These are phyloP conservation scores for Lamprologus lemairii DNA, from an alignment of 2,113 vertebrate species.

Conservation along the genomic window DNA sequence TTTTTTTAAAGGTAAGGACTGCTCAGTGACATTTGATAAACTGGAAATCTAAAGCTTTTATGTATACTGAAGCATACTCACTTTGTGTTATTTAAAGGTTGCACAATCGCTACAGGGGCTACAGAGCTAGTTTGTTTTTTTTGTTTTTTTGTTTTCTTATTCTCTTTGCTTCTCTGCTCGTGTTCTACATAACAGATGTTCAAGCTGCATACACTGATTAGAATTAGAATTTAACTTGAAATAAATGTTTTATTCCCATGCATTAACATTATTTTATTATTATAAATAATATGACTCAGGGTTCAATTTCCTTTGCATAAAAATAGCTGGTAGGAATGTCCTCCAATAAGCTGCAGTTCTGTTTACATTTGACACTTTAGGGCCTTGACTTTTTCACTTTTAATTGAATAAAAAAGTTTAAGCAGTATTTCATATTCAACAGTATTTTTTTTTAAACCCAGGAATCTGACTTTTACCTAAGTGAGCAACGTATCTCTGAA, in stretches of 20 bases:
- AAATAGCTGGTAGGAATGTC: not conserved
- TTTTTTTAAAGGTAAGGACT: not conserved
- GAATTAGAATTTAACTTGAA: not conserved
- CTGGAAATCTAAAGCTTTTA: not conserved
- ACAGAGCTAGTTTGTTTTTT: fast-evolving
- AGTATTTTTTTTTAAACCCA: not conserved
- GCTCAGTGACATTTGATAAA: not conserved
- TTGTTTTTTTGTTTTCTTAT: not conserved
- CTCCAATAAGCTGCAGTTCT: not conserved
- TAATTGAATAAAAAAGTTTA: not conserved
- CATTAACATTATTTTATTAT: not conserved
- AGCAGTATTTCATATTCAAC: not conserved
- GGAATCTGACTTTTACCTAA: not conserved
- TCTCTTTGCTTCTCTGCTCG: not conserved
- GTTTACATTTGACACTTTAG: not conserved
- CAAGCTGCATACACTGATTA: not conserved
- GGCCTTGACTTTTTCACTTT: not conserved
- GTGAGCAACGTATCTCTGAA: not conserved
- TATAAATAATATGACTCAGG: not conserved
- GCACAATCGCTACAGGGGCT: not conserved
- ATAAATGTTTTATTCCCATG: not conserved
- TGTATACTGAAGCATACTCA: not conserved
- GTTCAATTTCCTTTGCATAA: not conserved
- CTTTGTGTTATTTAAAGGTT: not conserved
- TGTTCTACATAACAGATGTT: not conserved